phyloP scores from a whole-genome alignment of 2,797 vertebrate genomes.

The Sebastes itinus region DNA sequence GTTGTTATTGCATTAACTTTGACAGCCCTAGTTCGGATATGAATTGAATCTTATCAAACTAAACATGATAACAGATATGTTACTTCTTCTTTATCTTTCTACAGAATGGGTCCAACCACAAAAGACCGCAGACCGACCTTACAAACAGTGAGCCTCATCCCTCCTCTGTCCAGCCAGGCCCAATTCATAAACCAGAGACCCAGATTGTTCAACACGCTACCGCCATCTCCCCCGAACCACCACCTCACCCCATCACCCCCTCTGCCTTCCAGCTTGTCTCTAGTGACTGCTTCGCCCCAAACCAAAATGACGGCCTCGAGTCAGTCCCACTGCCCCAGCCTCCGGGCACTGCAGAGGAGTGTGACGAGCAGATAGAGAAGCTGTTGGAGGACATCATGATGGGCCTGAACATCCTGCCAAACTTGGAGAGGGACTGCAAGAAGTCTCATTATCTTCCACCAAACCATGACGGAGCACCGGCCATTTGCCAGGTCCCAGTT shows the following conservation, averaged over 20 bases:
- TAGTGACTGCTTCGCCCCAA: background rate
- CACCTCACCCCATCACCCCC: background rate
- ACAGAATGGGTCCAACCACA: slow-evolving; percentile 15
- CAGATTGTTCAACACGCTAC: background rate
- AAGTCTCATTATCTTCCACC: background rate
- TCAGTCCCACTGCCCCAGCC: background rate
- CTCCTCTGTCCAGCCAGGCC: background rate
- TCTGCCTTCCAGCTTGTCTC: background rate
- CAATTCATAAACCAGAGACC: slow-evolving; percentile 1
- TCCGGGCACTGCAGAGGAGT: slow-evolving; percentile 55
- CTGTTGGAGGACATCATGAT: slow-evolving; percentile 81
- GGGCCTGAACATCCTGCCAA: slow-evolving; percentile 76
- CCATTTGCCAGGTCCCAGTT: background rate
- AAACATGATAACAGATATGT: background rate
- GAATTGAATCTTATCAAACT: background rate
- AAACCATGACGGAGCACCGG: background rate
- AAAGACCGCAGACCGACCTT: background rate
- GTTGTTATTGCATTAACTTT: no score
- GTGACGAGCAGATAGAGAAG: slow-evolving; percentile 73
- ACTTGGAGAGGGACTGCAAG: slow-evolving; percentile 32
- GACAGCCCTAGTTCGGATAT: no score
- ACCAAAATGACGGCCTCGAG: background rate
- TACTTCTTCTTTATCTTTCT: background rate
- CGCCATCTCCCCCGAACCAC: background rate
- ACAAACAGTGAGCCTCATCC: background rate